Percentiles rank a stretch among this genome's conserved stretches.
Conservation (phyloP, 2,888 invertebrate genomes). For the Aquatica leii region DNA sequence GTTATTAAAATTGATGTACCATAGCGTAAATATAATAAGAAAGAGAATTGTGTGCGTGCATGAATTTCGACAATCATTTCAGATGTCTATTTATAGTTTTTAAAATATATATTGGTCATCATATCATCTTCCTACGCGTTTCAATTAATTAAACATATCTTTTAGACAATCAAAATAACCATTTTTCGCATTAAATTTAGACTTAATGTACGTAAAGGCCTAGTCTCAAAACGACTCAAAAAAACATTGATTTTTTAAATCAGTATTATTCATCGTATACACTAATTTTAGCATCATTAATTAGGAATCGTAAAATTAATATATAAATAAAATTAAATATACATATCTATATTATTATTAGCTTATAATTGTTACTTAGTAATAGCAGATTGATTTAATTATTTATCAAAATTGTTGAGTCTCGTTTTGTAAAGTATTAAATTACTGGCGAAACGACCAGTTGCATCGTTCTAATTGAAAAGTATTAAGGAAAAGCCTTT, state of each 20-base stretch:
- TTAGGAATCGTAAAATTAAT: constrained; percentile 32
- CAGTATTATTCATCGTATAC: constrained; percentile 28
- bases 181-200: constrained; percentile 21
- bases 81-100: constrained; percentile 32
- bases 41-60: constrained; percentile 19
- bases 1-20: constrained; percentile 30
- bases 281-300: constrained; percentile 15
- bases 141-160: constrained; percentile 54
- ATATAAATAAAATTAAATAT: constrained; percentile 44
- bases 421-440: background rate
- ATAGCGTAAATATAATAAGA: constrained; percentile 15
- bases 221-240: too few relatives aligned
- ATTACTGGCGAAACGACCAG: background rate
- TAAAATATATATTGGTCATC: constrained; percentile 33
- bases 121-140: constrained; percentile 54
- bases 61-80: constrained; percentile 35
- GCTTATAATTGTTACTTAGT: constrained; percentile 33
- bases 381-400: constrained; percentile 19
- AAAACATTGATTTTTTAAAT: constrained; percentile 14
- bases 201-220: constrained; percentile 24
- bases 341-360: constrained; percentile 43
- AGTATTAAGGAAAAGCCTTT: constrained; percentile 35
- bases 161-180: constrained; percentile 47
- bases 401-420: constrained; percentile 19
- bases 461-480: constrained; percentile 13